Conservation (phyloP, 23 tunicate species). For the Ciona savignyi region DNA sequence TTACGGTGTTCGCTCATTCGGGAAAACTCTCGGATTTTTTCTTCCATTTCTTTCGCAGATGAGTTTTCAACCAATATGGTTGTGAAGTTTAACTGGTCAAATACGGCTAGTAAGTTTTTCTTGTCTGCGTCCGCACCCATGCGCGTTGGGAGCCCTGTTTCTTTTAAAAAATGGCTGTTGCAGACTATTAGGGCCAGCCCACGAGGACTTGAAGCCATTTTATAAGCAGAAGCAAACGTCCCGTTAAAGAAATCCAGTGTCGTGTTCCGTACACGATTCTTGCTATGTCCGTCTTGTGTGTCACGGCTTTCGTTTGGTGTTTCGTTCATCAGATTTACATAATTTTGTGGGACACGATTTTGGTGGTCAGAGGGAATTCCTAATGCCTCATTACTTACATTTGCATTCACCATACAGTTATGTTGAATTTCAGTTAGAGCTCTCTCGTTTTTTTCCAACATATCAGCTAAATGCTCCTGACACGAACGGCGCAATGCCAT, state of each 20-base stretch:
- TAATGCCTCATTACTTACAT: background rate
- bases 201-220: constrained; percentile 50
- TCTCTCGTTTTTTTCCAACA: constrained; percentile 1
- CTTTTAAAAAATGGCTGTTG: constrained; percentile 14
- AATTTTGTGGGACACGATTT: background rate
- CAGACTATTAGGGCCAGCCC: constrained; percentile 34
- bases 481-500: constrained; percentile 15
- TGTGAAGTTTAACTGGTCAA: constrained; percentile 32
- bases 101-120: constrained; percentile 16
- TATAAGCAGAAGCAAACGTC: constrained; percentile 18
- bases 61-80: constrained; percentile 23
- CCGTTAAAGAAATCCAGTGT: constrained; percentile 28
- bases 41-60: constrained; percentile 14
- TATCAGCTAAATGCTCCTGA: constrained; percentile 25
- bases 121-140: constrained; percentile 33
- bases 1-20: constrained; percentile 12
- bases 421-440: background rate
- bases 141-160: constrained; percentile 10
- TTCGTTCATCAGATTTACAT: background rate
- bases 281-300: background rate
- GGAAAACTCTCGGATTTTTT: constrained; percentile 9
- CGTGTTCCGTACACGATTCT: constrained; percentile 10
- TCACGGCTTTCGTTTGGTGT: background rate
- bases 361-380: background rate
- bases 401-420: background rate